A percentile compares a stretch with the other conserved stretches of the same genome.
Conservation (phyloP, 2,888 invertebrate species). For the Zonitis immaculata region DNA sequence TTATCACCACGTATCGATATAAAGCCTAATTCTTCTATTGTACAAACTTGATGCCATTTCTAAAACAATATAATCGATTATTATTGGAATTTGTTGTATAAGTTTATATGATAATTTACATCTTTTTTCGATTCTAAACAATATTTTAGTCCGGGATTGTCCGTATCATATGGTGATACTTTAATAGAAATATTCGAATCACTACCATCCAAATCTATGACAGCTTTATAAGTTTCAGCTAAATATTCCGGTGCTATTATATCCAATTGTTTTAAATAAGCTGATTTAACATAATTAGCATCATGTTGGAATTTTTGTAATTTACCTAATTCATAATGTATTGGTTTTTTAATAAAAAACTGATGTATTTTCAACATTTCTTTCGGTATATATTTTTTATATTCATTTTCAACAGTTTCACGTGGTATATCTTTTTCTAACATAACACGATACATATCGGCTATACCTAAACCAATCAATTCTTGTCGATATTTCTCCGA, state of each 20-base stretch:
- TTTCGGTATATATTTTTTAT: conserved; percentile 79
- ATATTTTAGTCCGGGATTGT: conserved; percentile 64
- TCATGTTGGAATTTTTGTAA: conserved; percentile 59
- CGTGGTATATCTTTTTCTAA: conserved; percentile 65
- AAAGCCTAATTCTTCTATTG: conserved; percentile 79
- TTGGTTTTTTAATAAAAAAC: conserved; percentile 71
- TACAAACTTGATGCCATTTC: conserved; percentile 67
- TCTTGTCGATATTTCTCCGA: conserved; percentile 74
- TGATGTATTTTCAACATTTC: conserved; percentile 70
- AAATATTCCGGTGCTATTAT: conserved; percentile 78
- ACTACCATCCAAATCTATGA: conserved; percentile 66
- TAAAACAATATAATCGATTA: conserved; percentile 39
- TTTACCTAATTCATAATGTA: conserved; percentile 60
- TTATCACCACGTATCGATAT: conserved; percentile 69
- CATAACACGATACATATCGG: conserved; percentile 82
- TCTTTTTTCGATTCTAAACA: conserved; percentile 59
- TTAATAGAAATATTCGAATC: conserved; percentile 61
- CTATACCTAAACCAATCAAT: conserved; percentile 77
- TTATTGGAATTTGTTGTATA: neutral
- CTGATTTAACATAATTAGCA: conserved; percentile 67
- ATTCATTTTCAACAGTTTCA: conserved; percentile 69
- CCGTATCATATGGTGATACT: conserved; percentile 61
- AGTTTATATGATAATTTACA: conserved; percentile 42
- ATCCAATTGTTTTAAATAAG: conserved; percentile 76
- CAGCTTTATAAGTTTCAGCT: conserved; percentile 66